phyloP scores from a whole-genome alignment of 2,113 vertebrate genomes.

The Circaetus gallicus region DNA sequence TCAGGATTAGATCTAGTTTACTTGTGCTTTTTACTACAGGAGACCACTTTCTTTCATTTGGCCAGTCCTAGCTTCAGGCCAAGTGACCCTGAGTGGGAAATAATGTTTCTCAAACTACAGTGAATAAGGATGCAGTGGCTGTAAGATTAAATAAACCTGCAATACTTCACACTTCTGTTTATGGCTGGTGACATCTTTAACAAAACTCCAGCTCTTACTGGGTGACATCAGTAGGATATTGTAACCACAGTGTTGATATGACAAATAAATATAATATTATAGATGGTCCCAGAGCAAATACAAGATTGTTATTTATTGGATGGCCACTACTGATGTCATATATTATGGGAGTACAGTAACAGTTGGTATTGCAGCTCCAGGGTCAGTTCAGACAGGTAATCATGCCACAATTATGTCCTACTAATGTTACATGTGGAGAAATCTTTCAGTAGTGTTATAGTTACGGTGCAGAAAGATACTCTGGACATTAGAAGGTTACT shows the following conservation, averaged over 20 bases:
- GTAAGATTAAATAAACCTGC: conserved; percentile 31
- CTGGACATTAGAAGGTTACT: neutral
- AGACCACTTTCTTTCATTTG: neutral
- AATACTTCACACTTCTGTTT: conserved; percentile 12
- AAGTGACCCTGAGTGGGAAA: conserved; percentile 2
- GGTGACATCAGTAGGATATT: conserved; percentile 7
- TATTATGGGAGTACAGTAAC: neutral
- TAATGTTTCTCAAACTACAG: conserved; percentile 2
- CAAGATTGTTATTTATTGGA: neutral
- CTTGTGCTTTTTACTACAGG: neutral
- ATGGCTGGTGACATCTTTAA: conserved; percentile 23
- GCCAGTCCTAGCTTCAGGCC: neutral
- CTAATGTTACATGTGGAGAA: neutral
- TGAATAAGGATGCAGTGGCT: neutral
- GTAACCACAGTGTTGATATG: neutral
- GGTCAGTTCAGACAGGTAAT: neutral
- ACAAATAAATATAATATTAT: conserved; percentile 17
- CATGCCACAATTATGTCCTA: neutral
- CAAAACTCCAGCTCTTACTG: neutral
- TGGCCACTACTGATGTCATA: neutral
- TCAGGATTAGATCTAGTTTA: neutral
- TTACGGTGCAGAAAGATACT: neutral
- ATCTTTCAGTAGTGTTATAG: neutral
- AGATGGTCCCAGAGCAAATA: neutral
- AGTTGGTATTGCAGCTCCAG: neutral